Evolutionary conservation across 2,888 invertebrate species (phyloP).

Genomic region (Falcaria lacertinaria): DNA sequence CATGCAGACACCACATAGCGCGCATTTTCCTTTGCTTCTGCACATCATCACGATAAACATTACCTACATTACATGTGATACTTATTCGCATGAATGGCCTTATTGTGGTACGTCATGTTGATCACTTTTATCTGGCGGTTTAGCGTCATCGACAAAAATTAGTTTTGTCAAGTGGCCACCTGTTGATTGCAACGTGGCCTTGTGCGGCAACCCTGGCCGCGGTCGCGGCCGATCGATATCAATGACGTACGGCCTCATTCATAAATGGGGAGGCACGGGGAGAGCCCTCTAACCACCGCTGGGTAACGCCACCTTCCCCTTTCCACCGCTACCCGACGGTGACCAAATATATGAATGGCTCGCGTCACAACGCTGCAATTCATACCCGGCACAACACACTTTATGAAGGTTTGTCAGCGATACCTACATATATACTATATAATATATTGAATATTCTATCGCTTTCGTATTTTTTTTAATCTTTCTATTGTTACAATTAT

Average conservation of each 20-base stretch:
- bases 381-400: slow-evolving; percentile 3
- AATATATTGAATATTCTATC: no score
- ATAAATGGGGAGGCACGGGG: slow-evolving; percentile 53
- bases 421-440: no score
- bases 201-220: slow-evolving; percentile 61
- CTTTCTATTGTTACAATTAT: no score
- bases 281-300: slow-evolving; percentile 31
- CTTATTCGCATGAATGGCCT: no score
- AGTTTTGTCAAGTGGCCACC: slow-evolving; percentile 54
- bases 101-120: no score
- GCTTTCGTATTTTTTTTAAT: no score
- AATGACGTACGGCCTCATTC: slow-evolving; percentile 77
- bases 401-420: no score
- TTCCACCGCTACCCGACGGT: slow-evolving; percentile 30
- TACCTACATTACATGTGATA: no score
- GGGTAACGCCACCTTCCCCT: slow-evolving; percentile 28
- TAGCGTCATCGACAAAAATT: slow-evolving; percentile 59
- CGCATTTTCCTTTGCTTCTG: no score
- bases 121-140: slow-evolving; percentile 12
- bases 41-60: no score
- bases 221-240: slow-evolving; percentile 54
- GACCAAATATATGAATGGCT: slow-evolving; percentile 65
- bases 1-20: no score
- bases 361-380: slow-evolving; percentile 28
- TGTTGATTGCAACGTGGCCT: slow-evolving; percentile 66